Percentiles rank a stretch among this genome's conserved stretches.
Evolutionary conservation across 2,113 vertebrate genomes (phyloP).

Genomic region (Lycaon pictus): DNA sequence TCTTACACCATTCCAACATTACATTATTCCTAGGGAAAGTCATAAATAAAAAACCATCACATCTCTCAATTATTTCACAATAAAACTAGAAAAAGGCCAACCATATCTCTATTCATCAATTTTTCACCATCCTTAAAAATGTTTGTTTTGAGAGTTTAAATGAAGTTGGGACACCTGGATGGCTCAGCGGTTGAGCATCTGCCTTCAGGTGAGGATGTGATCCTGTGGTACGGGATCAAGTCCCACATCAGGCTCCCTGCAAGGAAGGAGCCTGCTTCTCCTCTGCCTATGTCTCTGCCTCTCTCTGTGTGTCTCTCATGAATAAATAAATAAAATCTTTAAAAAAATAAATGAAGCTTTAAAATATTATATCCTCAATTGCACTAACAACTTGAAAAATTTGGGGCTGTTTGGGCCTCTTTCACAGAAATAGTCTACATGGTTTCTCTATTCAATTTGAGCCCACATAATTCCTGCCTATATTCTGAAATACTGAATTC

Average conservation of each 20-base stretch:
- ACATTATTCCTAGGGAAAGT: constrained; percentile 47
- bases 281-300: too few species aligned
- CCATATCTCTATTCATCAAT: constrained; percentile 3
- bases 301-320: too few species aligned
- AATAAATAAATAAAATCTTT: too few species aligned
- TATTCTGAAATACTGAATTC: constrained; percentile 52
- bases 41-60: neutral
- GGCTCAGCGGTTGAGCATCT: too few species aligned
- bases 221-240: too few species aligned
- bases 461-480: neutral
- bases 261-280: too few species aligned
- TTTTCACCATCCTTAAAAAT: constrained; percentile 53
- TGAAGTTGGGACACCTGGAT: neutral
- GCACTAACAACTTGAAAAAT: neutral
- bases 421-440: neutral
- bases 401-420: neutral
- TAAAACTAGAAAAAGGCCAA: neutral
- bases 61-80: neutral
- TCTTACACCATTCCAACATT: neutral
- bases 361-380: constrained; percentile 30
- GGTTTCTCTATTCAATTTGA: neutral
- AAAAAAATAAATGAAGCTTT: constrained; percentile 34
- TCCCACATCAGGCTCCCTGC: too few species aligned
- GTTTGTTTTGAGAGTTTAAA: constrained; percentile 60
- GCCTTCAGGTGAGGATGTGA: too few species aligned